phyloP scores from a whole-genome alignment of 1,140 invertebrate genomes.

The Procambarus virginalis region DNA sequence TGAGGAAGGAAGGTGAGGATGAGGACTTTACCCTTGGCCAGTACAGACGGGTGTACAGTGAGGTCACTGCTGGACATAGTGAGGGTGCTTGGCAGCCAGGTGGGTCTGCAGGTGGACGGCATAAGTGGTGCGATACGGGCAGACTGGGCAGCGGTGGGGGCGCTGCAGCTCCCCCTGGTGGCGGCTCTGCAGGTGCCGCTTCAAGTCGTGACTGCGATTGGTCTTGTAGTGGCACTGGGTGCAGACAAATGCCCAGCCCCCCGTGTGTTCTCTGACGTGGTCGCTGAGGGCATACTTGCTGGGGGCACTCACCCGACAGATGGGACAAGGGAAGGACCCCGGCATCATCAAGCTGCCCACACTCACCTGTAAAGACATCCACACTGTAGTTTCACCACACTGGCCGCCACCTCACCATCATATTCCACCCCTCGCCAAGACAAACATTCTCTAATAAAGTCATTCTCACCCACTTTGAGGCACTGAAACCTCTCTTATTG shows the following conservation, averaged over 20 bases:
- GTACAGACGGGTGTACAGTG: neutral
- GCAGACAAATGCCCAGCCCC: slow-evolving; percentile 48
- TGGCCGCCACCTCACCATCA: too few relatives aligned
- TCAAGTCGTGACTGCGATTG: slow-evolving; percentile 57
- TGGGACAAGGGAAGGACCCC: slow-evolving; percentile 25
- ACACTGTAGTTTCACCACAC: slow-evolving; percentile 15
- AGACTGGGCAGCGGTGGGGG: slow-evolving; percentile 41
- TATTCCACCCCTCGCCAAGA: neutral
- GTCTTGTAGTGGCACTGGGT: slow-evolving; percentile 59
- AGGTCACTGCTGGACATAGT: slow-evolving; percentile 8
- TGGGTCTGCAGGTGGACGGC: slow-evolving; percentile 44
- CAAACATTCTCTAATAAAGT: neutral
- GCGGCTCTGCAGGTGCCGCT: slow-evolving; percentile 52
- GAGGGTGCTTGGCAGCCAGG: slow-evolving; percentile 29
- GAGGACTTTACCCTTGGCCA: neutral
- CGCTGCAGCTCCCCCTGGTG: slow-evolving; percentile 43
- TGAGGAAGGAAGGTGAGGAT: too few relatives aligned
- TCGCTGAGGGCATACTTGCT: slow-evolving; percentile 31
- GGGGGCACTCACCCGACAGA: slow-evolving; percentile 17
- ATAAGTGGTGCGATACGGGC: slow-evolving; percentile 44
- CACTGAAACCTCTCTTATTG: too few relatives aligned
- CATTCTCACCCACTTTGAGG: too few relatives aligned
- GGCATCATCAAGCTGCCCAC: slow-evolving; percentile 11
- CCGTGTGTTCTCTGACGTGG: slow-evolving; percentile 50
- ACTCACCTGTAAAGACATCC: slow-evolving; percentile 56